Evolutionary conservation across 2,888 invertebrate species (phyloP), one percentile per base, ranked within the genome.

Genomic region (Drosophila formosana): DNA sequence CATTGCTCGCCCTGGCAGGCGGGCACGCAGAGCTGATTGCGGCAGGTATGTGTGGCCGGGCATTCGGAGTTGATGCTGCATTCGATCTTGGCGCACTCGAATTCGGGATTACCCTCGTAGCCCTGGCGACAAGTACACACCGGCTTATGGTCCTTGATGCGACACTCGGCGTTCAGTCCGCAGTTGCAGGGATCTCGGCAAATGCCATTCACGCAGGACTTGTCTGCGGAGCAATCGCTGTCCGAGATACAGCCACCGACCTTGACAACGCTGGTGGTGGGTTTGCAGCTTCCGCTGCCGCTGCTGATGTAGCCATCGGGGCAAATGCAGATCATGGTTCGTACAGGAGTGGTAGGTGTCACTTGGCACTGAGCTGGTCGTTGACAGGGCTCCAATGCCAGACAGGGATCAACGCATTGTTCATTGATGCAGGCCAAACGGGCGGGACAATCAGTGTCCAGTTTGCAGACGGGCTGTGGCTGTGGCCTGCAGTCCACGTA

Each of bases 291-390:
- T 52, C 97, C 97, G 77, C 95, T 95, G 61, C 97, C 97, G 75
- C 95, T 96, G 92, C 96, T 97, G 3, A 97, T 95, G 85, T 97
- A 97, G 18, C 98, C 98, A 55, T 96, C 96, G 28, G 97, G 97
- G 86, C 98, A 98, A 3, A 97, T 95, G 90, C 98, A 98, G 39
- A 97, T 94, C 96, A 98, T 97, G 0, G 97, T 97, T 72, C 97
- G 94, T 5, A 97, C 96, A 0, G 98, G 97, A 28, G 96, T 92
- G 4, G 97, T 96, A 1, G 96, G 95, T 26, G 96, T 94, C 0
- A 97, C 97, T 92, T 95, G 95, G 89, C 98, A 98, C 73, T 94
- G 94, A 0, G 97, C 95, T 37, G 97, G 97, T 57, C 94, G 94
- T 47, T 95, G 94, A 90, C 98, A 98, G 3, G 98, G 98, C 80